Base-by-base conservation (phyloP, 2,113 vertebrate species). In the Rana temporaria region DNA sequence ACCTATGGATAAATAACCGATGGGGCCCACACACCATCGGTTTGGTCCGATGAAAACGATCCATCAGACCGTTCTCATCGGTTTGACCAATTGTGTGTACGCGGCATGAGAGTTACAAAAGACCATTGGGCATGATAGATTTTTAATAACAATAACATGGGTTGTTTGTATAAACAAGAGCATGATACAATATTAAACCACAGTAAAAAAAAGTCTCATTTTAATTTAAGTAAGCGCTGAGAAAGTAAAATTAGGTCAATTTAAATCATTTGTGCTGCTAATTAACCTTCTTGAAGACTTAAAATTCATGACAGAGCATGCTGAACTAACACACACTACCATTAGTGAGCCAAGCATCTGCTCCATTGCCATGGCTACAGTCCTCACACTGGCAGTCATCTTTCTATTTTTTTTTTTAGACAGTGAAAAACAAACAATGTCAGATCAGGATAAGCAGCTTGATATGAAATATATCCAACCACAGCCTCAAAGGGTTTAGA, bases 231-330 rank as follows among this genome's bases (percentile, higher is more conserved):
- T 32, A 53, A 18, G 26, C 24, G 24, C 38, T 17, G 60, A 55
- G 68, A 81, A 81, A 32, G 42, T n/a, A 73, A 22, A 72, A 38
- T 57, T 57, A 84, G 24, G 52, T 71, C 86, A 76, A 87, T 24
- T 83, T 79, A 85, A 86, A 60, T 62, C 70, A 82, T 4, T 64
- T 67, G 55, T 78, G 17, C 38, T 70, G 85, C 71, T 67, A 19
- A 89, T 86, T 81, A 87, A 84, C 17, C 67, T 86, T 87, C 86
- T 57, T 19, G 67, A 88, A 88, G 74, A 89, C 68, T 84, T 63
- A 80, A 34, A 83, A 87, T 80, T 55, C 79, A 32, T 59, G 84
- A 81, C 60, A 65, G 8, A 68, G 59, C 32, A 77, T 53, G 79
- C 82, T 81, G 77, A 85, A 81, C 86, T 86, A 65, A 85, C 30